Evolutionary conservation across 37 sponge, comb jelly and placozoan genomes (phyloP).

Genomic region (Geodia barretti): DNA sequence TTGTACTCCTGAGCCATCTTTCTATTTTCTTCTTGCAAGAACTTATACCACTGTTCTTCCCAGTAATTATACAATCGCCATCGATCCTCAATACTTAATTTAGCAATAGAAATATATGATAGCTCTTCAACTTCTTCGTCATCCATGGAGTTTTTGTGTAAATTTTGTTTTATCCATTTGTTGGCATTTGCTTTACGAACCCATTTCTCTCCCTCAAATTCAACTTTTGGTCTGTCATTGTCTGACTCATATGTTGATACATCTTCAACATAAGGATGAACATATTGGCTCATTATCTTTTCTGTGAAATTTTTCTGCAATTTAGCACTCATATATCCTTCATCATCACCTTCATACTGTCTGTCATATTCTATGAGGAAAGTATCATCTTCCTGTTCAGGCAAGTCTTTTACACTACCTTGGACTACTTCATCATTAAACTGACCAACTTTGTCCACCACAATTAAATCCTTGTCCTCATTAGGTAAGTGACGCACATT

Average conservation of each 20-base stretch:
- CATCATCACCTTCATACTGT: too few relatives aligned
- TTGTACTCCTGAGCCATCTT: conserved; percentile 3
- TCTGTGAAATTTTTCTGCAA: not conserved
- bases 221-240: not conserved
- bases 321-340: not conserved
- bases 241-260: not conserved
- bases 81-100: conserved; percentile 12
- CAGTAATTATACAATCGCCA: conserved; percentile 76
- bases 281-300: not conserved
- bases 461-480: not conserved
- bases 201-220: not conserved
- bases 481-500: not conserved
- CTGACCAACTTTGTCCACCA: too few relatives aligned
- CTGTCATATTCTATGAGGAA: too few relatives aligned
- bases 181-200: too few relatives aligned
- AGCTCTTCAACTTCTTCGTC: not conserved
- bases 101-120: not conserved
- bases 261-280: too few relatives aligned
- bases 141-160: not conserved
- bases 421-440: too few relatives aligned
- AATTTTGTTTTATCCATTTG: not conserved
- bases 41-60: conserved; percentile 20
- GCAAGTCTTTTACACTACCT: too few relatives aligned
- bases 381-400: too few relatives aligned
- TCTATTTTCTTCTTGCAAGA: not conserved